Conservation (phyloP, 2,113 vertebrate species). For the Chaetops frenatus region DNA sequence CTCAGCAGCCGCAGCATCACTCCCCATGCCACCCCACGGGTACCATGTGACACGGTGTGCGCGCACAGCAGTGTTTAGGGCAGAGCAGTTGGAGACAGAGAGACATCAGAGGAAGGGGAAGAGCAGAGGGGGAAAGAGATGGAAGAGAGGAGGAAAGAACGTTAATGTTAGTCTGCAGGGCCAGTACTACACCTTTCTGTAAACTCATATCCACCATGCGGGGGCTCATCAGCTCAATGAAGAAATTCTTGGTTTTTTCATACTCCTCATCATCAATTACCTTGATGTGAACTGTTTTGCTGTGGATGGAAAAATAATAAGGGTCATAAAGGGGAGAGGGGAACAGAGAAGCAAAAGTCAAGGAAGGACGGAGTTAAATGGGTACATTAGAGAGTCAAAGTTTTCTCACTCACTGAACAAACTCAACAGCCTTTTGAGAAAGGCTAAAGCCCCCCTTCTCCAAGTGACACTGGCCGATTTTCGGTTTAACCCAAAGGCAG, state of each 20-base stretch:
- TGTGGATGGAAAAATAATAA: conserved; percentile 81
- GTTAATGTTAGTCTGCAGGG: conserved; percentile 73
- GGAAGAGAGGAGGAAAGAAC: conserved; percentile 59
- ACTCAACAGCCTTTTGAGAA: neutral
- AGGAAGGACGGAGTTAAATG: conserved; percentile 23
- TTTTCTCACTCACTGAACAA: conserved; percentile 34
- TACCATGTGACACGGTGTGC: conserved; percentile 72
- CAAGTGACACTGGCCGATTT: neutral
- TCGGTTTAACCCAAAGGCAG: neutral
- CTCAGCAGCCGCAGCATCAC: neutral
- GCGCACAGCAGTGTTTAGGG: conserved; percentile 62
- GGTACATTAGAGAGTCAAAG: conserved; percentile 52
- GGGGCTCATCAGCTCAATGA: conserved; percentile 83
- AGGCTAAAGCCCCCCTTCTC: neutral
- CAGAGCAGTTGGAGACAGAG: conserved; percentile 52
- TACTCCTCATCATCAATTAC: conserved; percentile 87
- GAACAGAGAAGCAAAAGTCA: conserved; percentile 47
- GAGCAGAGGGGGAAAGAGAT: conserved; percentile 27
- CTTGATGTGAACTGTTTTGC: conserved; percentile 85
- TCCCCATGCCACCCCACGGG: neutral
- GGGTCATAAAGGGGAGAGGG: conserved; percentile 69
- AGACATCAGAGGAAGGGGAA: conserved; percentile 18
- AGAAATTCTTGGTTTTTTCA: conserved; percentile 86
- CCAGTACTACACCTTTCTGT: conserved; percentile 86
- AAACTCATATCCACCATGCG: conserved; percentile 85